A percentile compares a stretch with the other conserved stretches of the same genome.
Conservation (phyloP, 2,888 invertebrate genomes). For the Neoascia interrupta region DNA sequence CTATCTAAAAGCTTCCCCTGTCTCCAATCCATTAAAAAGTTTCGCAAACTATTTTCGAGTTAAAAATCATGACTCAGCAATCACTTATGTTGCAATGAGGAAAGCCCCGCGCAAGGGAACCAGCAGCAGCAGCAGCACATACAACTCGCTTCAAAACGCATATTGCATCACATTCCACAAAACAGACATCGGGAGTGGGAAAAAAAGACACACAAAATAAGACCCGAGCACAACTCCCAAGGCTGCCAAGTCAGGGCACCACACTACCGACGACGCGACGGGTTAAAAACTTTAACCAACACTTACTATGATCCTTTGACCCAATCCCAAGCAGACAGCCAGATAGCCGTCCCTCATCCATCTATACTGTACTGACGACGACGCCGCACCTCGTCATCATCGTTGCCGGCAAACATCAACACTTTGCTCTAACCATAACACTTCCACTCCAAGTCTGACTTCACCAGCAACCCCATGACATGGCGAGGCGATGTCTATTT, state of each 20-base stretch:
- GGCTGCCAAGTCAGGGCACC: constrained; percentile 29
- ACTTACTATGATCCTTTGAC: constrained; percentile 58
- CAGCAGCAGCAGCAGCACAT: too few species aligned
- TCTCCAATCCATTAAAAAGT: constrained; percentile 58
- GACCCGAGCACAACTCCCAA: not conserved
- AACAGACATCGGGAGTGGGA: constrained; percentile 8
- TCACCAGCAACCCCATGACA: too few species aligned
- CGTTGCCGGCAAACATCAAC: constrained; percentile 50
- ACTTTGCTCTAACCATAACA: constrained; percentile 25
- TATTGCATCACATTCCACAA: constrained; percentile 58
- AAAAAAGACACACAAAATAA: too few species aligned
- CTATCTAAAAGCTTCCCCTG: constrained; percentile 28
- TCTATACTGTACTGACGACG: not conserved
- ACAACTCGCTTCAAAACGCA: constrained; percentile 29
- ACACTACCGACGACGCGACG: constrained; percentile 7
- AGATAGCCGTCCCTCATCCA: constrained; percentile 14
- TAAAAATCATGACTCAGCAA: constrained; percentile 63
- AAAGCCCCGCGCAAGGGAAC: too few species aligned
- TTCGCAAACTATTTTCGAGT: constrained; percentile 53
- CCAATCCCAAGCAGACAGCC: not conserved
- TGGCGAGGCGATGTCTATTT: constrained; percentile 57
- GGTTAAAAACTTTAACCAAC: constrained; percentile 42
- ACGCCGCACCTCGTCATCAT: constrained; percentile 4
- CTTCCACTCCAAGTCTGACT: too few species aligned
- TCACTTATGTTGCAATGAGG: constrained; percentile 30